A percentile compares a stretch with the other conserved stretches of the same genome.
Evolutionary conservation across 2,113 vertebrate genomes (phyloP).

Genomic region (Ptilorrhoa leucosticta): DNA sequence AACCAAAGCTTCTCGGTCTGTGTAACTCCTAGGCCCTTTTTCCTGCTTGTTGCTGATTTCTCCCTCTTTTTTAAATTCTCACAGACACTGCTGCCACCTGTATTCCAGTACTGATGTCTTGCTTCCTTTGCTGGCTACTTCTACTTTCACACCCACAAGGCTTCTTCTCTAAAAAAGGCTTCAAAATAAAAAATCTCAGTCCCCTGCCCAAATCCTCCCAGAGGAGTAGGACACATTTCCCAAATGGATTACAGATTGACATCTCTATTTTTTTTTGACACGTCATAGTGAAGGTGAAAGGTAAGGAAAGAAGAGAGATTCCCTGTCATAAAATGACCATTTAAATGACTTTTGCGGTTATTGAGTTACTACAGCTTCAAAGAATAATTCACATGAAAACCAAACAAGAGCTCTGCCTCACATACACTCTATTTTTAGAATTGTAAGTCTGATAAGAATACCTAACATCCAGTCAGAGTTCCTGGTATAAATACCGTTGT

Average conservation of each 20-base stretch:
- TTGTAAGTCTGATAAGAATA: not conserved
- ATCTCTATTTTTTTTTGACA: not conserved
- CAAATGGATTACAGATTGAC: not conserved
- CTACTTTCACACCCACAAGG: not conserved
- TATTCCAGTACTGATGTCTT: not conserved
- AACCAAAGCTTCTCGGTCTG: not conserved
- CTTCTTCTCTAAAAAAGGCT: not conserved
- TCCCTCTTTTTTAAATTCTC: not conserved
- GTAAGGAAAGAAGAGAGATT: not conserved
- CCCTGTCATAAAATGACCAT: not conserved
- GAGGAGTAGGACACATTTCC: not conserved
- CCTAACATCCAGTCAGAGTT: not conserved
- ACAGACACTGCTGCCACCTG: fast-evolving
- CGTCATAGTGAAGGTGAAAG: not conserved
- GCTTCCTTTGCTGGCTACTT: not conserved
- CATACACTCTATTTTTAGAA: not conserved
- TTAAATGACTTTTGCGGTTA: not conserved
- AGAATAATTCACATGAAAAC: not conserved
- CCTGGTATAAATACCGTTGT: not conserved
- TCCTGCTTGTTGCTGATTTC: not conserved
- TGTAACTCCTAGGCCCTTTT: not conserved
- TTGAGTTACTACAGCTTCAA: not conserved
- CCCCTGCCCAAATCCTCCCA: not conserved
- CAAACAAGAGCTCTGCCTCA: not conserved
- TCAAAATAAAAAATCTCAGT: not conserved